Conservation (phyloP, 1,140 invertebrate genomes). For the Drosophila miranda region DNA sequence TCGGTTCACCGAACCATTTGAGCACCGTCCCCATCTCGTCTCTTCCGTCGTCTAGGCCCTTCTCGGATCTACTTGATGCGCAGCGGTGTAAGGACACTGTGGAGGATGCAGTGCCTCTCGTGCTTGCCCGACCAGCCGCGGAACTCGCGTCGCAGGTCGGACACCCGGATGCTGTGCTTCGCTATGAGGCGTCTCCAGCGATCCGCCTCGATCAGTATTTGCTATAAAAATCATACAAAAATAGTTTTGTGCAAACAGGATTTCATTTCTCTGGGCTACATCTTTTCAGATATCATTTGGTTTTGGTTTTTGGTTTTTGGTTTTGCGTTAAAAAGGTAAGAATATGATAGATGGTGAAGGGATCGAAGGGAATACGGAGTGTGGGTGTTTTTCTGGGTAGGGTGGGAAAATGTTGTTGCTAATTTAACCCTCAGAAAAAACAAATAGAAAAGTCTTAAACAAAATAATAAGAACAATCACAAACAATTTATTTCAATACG, state of each 20-base stretch:
- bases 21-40: slow-evolving; percentile 47
- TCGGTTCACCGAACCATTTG: slow-evolving; percentile 51
- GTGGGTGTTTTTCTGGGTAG: not conserved
- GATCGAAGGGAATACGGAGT: slow-evolving; percentile 7
- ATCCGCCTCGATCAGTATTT: slow-evolving; percentile 79
- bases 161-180: slow-evolving; percentile 71
- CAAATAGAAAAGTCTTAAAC: slow-evolving; percentile 36
- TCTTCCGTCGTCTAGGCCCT: slow-evolving; percentile 1
- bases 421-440: slow-evolving; percentile 60
- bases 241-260: slow-evolving; percentile 62
- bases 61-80: slow-evolving; percentile 64
- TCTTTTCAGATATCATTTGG: slow-evolving; percentile 25
- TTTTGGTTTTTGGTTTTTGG: slow-evolving; percentile 44
- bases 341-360: slow-evolving; percentile 5
- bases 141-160: slow-evolving; percentile 78
- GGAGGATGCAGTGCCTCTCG: slow-evolving; percentile 80
- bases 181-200: slow-evolving; percentile 78
- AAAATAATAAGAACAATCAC: slow-evolving; percentile 41
- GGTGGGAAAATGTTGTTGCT: slow-evolving; percentile 53
- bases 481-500: slow-evolving; percentile 57
- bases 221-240: slow-evolving; percentile 73
- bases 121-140: slow-evolving; percentile 81
- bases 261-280: slow-evolving; percentile 46
- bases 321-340: slow-evolving; percentile 72
- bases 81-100: slow-evolving; percentile 79